Evolutionary conservation across 2,797 vertebrate genomes (phyloP).

Genomic region (Coracias cyanogaster): DNA sequence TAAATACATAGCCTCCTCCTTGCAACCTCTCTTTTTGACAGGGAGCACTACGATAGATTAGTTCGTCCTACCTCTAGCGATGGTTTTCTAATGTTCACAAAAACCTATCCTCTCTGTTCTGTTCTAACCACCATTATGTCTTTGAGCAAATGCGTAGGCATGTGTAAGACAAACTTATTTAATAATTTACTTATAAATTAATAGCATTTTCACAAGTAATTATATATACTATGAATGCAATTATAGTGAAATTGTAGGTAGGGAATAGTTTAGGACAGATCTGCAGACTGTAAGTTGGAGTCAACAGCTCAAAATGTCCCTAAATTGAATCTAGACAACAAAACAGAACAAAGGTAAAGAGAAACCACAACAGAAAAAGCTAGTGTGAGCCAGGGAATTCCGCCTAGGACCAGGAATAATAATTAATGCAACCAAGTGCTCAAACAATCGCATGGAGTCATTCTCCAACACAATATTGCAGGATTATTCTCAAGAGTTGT

Average conservation of each 20-base stretch:
- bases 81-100: neutral
- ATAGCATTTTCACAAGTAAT: neutral
- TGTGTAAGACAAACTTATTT: neutral
- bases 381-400: neutral
- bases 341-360: neutral
- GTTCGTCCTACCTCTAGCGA: neutral
- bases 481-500: neutral
- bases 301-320: neutral
- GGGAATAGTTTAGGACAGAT: neutral
- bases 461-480: neutral
- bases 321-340: neutral
- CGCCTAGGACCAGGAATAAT: neutral
- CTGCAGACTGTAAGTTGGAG: neutral
- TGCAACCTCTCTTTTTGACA: neutral
- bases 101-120: neutral
- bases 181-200: neutral
- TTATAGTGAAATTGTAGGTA: neutral
- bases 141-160: neutral
- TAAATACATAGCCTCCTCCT: neutral
- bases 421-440: neutral
- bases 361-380: neutral
- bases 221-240: neutral
- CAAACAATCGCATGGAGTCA: neutral
- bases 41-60: neutral
- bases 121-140: neutral